These are phyloP conservation scores for Megaustenia siamemsis DNA, from an alignment of 2,888 invertebrate species.

Conservation along the genomic window DNA sequence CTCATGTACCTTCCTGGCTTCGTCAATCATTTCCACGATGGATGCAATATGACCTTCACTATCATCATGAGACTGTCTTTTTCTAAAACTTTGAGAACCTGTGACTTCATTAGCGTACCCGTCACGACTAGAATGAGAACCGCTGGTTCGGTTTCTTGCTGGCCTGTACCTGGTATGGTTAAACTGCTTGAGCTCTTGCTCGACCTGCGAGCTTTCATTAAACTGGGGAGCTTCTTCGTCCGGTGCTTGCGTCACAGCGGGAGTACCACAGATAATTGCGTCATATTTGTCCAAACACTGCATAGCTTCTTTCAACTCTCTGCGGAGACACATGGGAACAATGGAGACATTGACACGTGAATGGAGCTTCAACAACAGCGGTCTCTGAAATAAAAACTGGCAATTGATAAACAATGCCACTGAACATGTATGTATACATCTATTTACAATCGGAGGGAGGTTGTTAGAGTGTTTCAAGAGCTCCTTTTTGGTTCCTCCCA, in stretches of 20 bases:
- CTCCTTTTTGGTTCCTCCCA: too few relatives aligned
- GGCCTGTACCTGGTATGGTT: too few relatives aligned
- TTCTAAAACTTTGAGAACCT: background rate
- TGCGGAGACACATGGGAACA: too few relatives aligned
- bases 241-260: background rate
- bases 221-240: background rate
- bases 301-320: background rate
- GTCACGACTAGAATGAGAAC: background rate
- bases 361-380: too few relatives aligned
- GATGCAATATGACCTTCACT: background rate
- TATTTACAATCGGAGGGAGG: too few relatives aligned
- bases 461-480: too few relatives aligned
- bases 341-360: too few relatives aligned
- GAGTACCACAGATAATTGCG: background rate
- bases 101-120: background rate
- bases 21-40: background rate
- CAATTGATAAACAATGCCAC: too few relatives aligned
- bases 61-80: background rate
- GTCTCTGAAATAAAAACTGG: too few relatives aligned
- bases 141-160: background rate
- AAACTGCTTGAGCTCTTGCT: background rate
- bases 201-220: background rate
- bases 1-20: background rate
- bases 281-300: background rate
- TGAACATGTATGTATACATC: too few relatives aligned